Evolutionary conservation across 2,888 invertebrate species (phyloP), one percentile per base, ranked within the genome.

Genomic region (Aricia artaxerxes): DNA sequence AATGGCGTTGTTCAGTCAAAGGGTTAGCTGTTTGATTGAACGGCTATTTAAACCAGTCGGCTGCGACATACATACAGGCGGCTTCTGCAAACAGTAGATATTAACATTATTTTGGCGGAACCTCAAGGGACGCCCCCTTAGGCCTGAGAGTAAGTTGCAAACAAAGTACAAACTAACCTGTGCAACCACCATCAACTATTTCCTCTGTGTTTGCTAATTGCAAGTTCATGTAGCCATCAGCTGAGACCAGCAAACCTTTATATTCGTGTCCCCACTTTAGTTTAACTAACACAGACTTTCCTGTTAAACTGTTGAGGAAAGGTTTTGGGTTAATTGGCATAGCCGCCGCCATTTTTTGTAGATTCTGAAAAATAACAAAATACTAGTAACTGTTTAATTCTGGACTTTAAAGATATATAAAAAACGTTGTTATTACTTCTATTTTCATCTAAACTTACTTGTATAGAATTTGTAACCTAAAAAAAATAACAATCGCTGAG

Each of bases 231-330:
- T 99, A 99, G 7, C 98, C 98, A 93, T 99, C 99, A 1, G 99
- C 98, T 4, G 99, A 99, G 0, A 99, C 99, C 60, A 99, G 95
- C 85, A 98, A 97, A 16, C 99, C 99, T 96, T 99, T 99, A 92
- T 99, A 99, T 92, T 99, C 99, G 92, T 99, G 99, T 53, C 99
- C 99, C 99, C 99, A 99, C 90, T 99, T 99, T 81, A 99, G 95
- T 93, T 99, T 99, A 2, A 99, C 99, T 91, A 99, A 96, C 69
- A 99, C 99, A 72, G 99, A 97, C 94, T 99, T 99, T 24, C 99
- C 99, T 1, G 99, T 99, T 77, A 99, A 95, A 88, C 98, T 98
- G 95, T 99, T 99, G 79, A 99, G 95, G 93, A 99, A 99, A 82
- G 99, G 99, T 95, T 99, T 99, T 4, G 99, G 99, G 94, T 99